Evolutionary conservation across 2,797 vertebrate genomes (phyloP), one percentile per base, ranked within the genome.

Genomic region (Neosilurus hyrtlii): DNA sequence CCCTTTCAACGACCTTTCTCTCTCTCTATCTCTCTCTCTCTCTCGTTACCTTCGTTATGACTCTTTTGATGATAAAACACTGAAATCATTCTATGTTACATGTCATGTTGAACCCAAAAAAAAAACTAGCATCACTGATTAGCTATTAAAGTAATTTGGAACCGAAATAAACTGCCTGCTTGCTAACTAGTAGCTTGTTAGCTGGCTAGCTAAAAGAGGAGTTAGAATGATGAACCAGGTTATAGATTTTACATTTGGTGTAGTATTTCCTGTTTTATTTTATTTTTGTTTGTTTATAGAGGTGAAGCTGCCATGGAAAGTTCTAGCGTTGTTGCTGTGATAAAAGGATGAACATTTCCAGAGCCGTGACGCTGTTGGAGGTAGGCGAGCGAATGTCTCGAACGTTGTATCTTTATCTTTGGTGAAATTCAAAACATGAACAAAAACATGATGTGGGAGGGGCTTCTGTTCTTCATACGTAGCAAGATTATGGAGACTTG

Each of bases 1-100:
- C 84, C 35, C 67, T 49, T 61, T 59, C 26, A 79, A 43, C 67
- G n/a, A 9, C 18, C 18, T 65, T 85, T 65, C 62, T 49, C 71
- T 43, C 86, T 43, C 73, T 68, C 66, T 68, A 35, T 57, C 12
- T 15, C 16, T 18, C 4, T 18, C 16, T 18, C 4, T 18, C 66
- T 49, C 85, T 24, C 63, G 56, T 20, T 56, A 80, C 26, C 62
- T 80, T 26, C 67, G 4, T 30, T 62, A 78, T 57, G 24, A 35
- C 52, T 72, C 15, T 26, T 65, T 43, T 35, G 7, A 52, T 15
- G 12, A 0, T n/a, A 24, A 52, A 51, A 52, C 6, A 51, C 51
- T 70, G 51, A 7, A 70, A 49, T 49, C 37, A 70, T 70, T 49
- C 4, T 22, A 37, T 9, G 4, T 43, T 4, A 43, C 0, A 43